Base-by-base conservation (phyloP, 2,797 vertebrate species). In the Melanogrammus aeglefinus region DNA sequence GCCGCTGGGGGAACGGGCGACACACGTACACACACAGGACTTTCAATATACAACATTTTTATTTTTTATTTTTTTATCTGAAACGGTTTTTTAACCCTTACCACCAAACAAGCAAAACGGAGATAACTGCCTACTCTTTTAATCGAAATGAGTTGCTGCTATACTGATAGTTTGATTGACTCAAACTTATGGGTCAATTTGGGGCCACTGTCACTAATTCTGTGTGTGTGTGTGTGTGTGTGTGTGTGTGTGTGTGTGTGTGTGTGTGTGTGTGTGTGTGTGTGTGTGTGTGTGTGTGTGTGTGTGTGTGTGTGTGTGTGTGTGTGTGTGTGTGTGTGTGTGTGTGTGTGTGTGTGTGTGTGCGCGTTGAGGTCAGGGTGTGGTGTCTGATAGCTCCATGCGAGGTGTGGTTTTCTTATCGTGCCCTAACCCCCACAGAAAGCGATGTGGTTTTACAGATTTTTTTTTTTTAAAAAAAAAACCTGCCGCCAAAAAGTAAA, bases 1-100 rank as follows among this genome's bases (percentile, higher is more conserved):
- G 98, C 97, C 94, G 98, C 98, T 99, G 80, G 39, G 39, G 24
- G 76, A 91, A 81, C 72, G 24, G 57, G 77, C 82, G 76, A 51
- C 16, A 51, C 44, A 47, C 44, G 14, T 7, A 18, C 4, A 63
- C 51, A 63, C 21, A 69, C 63, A 51, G 16, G 4, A 69, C 63
- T 69, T 63, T 69, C 12, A 69, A 69, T 27, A 24, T 12, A 24
- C 7, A 27, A 13, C n/a, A 3, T 33, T 33, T 33, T n/a, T n/a
- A n/a, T n/a, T n/a, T n/a, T n/a, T n/a, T n/a, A n/a, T n/a, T n/a
- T 33, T 31, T 33, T 33, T 33, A 33, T 33, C 6, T 8, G 21
- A 57, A 57, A 21, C 47, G 16, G 2, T 33, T 63, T 63, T 63
- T n/a, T 1, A 12, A 1, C 57, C 63, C 63, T 10, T 1, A 27